phyloP scores from a whole-genome alignment of 2,113 vertebrate species.

The Otis tarda region DNA sequence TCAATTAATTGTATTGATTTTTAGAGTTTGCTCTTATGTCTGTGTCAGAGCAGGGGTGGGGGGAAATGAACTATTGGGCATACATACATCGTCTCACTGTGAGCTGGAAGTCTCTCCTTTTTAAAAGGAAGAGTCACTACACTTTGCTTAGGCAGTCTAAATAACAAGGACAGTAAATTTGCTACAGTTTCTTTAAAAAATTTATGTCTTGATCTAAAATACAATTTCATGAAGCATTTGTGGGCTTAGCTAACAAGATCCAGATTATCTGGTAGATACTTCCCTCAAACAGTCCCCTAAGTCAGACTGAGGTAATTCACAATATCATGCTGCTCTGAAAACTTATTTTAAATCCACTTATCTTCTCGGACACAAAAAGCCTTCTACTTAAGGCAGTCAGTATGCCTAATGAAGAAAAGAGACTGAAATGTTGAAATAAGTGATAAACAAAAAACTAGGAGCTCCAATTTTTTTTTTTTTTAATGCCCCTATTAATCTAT shows the following conservation, averaged over 20 bases:
- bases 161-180: neutral
- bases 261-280: neutral
- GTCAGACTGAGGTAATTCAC: neutral
- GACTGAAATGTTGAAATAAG: neutral
- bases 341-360: neutral
- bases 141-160: neutral
- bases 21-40: neutral
- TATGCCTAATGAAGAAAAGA: neutral
- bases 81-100: neutral
- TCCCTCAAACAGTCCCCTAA: neutral
- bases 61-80: neutral
- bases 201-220: neutral
- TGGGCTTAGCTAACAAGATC: neutral
- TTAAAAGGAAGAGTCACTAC: neutral
- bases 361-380: neutral
- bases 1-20: neutral
- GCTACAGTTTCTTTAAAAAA: neutral
- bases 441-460: neutral
- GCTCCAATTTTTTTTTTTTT: neutral
- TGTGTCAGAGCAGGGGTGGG: neutral
- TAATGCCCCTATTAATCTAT: neutral
- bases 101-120: neutral
- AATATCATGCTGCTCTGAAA: neutral
- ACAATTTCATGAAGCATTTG: neutral
- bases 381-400: neutral